These are phyloP conservation scores for Notarius lentiginosus DNA, from an alignment of 2,113 vertebrate species.

Conservation along the genomic window DNA sequence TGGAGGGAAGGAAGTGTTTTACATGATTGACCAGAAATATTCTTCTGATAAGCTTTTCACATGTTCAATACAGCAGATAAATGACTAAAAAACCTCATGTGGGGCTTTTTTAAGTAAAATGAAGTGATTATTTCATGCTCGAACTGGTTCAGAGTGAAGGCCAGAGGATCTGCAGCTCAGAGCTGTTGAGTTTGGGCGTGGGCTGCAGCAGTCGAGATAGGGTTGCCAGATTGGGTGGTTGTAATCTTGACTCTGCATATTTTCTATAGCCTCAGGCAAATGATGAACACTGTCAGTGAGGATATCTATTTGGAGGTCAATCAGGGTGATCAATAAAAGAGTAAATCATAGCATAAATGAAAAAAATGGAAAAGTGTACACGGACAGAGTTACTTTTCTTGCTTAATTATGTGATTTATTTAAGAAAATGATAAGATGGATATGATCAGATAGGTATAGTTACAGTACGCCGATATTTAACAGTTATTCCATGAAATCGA, in stretches of 20 bases:
- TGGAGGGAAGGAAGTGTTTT: no score
- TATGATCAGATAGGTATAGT: background rate
- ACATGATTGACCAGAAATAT: no score
- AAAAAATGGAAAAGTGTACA: background rate
- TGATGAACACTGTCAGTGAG: background rate
- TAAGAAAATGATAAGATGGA: no score
- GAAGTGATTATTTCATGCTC: background rate
- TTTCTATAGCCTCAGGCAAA: constrained; percentile 20
- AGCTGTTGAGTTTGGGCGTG: constrained; percentile 52
- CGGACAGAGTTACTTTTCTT: background rate
- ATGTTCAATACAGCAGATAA: background rate
- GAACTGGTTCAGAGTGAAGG: background rate
- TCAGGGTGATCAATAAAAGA: background rate
- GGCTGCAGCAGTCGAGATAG: constrained; percentile 46
- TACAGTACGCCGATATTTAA: background rate
- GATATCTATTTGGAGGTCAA: background rate
- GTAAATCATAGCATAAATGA: background rate
- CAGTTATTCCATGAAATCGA: no score
- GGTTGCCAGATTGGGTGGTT: constrained; percentile 6
- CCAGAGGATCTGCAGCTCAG: constrained; percentile 15
- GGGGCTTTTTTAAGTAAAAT: background rate
- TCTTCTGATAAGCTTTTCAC: no score
- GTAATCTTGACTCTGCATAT: background rate
- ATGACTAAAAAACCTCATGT: background rate
- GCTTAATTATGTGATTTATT: background rate